Evolutionary conservation across 1,140 invertebrate species (phyloP).

Genomic region (Frieseomelitta varia): DNA sequence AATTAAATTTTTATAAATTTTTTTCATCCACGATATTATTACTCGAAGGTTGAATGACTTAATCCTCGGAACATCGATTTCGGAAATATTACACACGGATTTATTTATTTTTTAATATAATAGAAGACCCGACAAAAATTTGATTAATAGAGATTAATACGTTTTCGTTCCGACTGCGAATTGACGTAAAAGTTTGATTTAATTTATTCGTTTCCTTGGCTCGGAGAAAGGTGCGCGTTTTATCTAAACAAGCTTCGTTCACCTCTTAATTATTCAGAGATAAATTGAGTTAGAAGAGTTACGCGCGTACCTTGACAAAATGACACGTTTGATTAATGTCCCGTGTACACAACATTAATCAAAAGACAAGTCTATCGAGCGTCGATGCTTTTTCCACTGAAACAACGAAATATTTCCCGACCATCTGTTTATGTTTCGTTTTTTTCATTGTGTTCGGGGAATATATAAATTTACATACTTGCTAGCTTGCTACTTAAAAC

Average conservation of each 20-base stretch:
- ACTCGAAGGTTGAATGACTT: no score
- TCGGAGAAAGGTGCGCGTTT: background rate
- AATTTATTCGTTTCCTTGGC: background rate
- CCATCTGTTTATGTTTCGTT: no score
- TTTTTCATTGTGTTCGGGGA: no score
- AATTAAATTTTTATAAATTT: no score
- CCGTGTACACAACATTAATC: background rate
- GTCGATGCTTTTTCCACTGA: background rate
- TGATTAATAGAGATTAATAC: background rate
- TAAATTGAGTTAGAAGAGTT: constrained; percentile 9
- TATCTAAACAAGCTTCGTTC: background rate
- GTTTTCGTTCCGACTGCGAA: background rate
- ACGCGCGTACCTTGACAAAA: background rate
- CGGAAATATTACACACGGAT: no score
- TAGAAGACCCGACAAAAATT: no score
- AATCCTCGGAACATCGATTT: no score
- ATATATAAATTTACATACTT: no score
- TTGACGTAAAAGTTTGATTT: background rate
- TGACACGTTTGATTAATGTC: constrained; percentile 1
- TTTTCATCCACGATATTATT: no score
- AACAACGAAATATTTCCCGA: background rate
- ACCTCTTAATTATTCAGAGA: constrained; percentile 9
- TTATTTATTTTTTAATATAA: no score
- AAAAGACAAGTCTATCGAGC: background rate
- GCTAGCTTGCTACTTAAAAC: no score